phyloP scores from a whole-genome alignment of 2,113 vertebrate genomes.

The Rallus limicola region DNA sequence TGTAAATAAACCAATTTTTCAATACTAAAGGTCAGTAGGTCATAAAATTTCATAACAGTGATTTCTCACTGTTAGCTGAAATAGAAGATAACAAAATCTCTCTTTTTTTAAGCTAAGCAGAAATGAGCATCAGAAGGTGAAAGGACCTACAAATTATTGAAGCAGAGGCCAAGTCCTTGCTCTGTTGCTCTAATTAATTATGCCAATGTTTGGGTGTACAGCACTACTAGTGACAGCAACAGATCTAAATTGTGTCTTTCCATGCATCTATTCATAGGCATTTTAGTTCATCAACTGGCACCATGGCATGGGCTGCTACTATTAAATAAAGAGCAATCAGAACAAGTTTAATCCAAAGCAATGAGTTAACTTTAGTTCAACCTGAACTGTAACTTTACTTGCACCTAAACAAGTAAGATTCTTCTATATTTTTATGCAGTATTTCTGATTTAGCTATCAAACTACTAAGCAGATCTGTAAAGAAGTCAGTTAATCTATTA shows the following conservation, averaged over 20 bases:
- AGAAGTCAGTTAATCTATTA: neutral
- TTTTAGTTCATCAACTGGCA: neutral
- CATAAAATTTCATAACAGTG: neutral
- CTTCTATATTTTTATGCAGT: neutral
- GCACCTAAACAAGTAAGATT: neutral
- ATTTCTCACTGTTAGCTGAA: neutral
- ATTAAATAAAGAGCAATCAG: neutral
- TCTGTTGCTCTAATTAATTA: neutral
- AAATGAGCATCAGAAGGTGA: neutral
- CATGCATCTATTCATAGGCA: neutral
- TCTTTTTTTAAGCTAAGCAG: neutral
- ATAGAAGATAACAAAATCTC: neutral
- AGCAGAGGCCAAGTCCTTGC: neutral
- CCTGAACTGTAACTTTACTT: neutral
- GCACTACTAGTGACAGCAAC: neutral
- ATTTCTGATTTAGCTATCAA: neutral
- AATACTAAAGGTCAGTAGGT: neutral
- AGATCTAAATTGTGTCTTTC: neutral
- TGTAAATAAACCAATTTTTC: constrained; percentile 48
- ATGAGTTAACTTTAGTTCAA: neutral
- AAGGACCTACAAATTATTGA: neutral
- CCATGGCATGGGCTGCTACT: neutral
- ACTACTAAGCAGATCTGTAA: neutral
- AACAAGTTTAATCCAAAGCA: neutral
- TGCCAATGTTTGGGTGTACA: neutral